phyloP scores from a whole-genome alignment of 2,888 invertebrate species.

The Hirtodrosophila cameraria region DNA sequence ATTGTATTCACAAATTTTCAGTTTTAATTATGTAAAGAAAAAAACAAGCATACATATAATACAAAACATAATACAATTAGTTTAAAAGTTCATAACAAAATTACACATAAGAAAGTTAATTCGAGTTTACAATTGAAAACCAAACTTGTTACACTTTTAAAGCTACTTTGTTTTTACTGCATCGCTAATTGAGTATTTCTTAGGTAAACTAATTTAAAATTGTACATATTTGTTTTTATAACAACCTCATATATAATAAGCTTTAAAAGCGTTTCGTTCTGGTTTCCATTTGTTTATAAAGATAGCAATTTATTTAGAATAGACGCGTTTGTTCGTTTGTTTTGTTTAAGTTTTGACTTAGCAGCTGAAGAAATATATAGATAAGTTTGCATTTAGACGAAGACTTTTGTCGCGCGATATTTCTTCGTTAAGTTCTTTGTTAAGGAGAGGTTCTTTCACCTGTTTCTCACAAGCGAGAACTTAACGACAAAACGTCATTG shows the following conservation, averaged over 20 bases:
- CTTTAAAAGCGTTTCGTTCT: conserved; percentile 15
- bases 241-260: neutral
- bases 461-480: too few relatives aligned
- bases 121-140: neutral
- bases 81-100: conserved; percentile 44
- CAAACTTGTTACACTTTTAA: neutral
- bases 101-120: conserved; percentile 17
- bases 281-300: neutral
- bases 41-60: conserved; percentile 21
- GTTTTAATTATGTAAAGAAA: conserved; percentile 22
- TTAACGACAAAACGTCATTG: too few relatives aligned
- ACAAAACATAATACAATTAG: conserved; percentile 29
- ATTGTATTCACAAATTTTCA: conserved; percentile 25
- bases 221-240: neutral
- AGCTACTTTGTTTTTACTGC: conserved; percentile 9
- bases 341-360: conserved; percentile 8
- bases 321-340: conserved; percentile 24
- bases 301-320: conserved; percentile 15
- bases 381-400: too few relatives aligned
- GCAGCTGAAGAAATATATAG: conserved; percentile 41
- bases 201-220: neutral
- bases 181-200: conserved; percentile 37
- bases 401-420: too few relatives aligned
- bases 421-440: too few relatives aligned
- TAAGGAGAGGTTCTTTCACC: too few relatives aligned